phyloP scores from a whole-genome alignment of 1,140 invertebrate genomes.

The Brachionus plicatilis region DNA sequence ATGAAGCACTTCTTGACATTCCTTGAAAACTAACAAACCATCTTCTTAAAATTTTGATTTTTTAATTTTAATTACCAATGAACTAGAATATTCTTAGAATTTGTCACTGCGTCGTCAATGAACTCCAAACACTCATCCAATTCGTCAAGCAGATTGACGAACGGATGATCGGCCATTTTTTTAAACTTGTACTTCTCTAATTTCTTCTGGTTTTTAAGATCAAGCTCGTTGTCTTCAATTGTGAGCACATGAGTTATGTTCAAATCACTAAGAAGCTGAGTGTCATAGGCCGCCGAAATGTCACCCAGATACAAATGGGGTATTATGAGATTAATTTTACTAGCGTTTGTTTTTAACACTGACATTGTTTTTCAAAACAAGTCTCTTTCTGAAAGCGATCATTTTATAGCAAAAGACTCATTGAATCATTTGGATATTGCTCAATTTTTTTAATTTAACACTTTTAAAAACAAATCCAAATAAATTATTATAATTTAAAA shows the following conservation, averaged over 20 bases:
- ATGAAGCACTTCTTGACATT: neutral
- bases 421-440: neutral
- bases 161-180: neutral
- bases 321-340: neutral
- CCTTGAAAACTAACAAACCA: neutral
- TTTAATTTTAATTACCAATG: neutral
- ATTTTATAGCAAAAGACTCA: neutral
- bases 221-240: neutral
- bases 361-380: neutral
- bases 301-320: neutral
- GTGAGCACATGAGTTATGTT: neutral
- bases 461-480: too few species aligned
- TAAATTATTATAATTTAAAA: too few species aligned
- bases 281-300: neutral
- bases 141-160: neutral
- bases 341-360: neutral
- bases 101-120: neutral
- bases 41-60: too few species aligned
- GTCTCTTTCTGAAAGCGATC: neutral
- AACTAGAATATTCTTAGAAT: conserved; percentile 6
- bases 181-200: neutral
- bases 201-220: neutral
- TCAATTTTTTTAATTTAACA: neutral
- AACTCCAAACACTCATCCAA: neutral
- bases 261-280: neutral